Evolutionary conservation across 1,140 invertebrate species (phyloP), one percentile per base, ranked within the genome.

Genomic region (Chrysomallon squamiferum): DNA sequence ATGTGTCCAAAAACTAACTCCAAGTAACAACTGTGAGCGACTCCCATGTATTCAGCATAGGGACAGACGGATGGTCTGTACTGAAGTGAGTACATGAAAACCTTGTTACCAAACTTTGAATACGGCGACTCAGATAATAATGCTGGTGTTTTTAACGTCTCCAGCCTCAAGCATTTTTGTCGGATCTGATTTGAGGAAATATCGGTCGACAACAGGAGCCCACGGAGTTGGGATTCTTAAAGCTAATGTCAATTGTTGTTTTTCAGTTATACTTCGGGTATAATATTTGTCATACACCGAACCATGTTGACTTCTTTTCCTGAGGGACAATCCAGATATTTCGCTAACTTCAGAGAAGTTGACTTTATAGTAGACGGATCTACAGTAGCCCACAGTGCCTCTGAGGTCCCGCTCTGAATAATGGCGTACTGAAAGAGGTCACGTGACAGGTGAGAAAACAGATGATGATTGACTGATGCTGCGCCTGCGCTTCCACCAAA

Each of bases 361-460:
- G 91, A 84, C n/a, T 90, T 88, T 65, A 90, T 91, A 76, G 95
- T 93, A 75, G 96, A 91, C 35, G 92, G 88, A 3, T 91, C 89
- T 71, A 95, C 92, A 69, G 96, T 90, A 3, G 93, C 95, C 95
- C 95, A 98, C 0, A 93, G 93, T 1, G 92, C 92, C 6, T 94
- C 85, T 4, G 88, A 84, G 0, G 83, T 77, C 13, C 87, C 88
- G 66, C 87, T 89, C 73, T 89, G 87, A 62, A 89, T 65, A 30
- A 90, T 89, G 6, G 87, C 88, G 62, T 95, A 92, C 65, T 90
- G 92, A 86, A 97, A 98, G 43, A 96, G 88, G 77, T 94, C 91
- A 69, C 92, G 87, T 66, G 85, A 89, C 29, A 95, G 86, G 4
- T 93, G 93, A 7, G 94, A 95, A 15, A 98, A 86, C 43, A 97